These are phyloP conservation scores for Bovichtus variegatus DNA, from an alignment of 2,797 vertebrate species.

Conservation along the genomic window DNA sequence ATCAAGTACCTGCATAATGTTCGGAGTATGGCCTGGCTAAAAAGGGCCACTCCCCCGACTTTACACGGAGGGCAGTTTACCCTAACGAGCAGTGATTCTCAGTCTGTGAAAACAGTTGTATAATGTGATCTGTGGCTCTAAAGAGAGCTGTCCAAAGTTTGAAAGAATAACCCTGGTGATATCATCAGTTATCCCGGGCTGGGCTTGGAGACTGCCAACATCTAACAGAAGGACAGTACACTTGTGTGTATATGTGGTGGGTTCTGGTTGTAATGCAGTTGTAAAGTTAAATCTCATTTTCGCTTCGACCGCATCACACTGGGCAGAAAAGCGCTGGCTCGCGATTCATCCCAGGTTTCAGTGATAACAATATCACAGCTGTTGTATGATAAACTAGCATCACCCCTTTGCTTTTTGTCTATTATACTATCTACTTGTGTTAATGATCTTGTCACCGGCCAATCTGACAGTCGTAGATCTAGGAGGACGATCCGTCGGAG, in stretches of 20 bases:
- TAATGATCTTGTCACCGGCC: background rate
- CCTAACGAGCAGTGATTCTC: background rate
- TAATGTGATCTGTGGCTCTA: background rate
- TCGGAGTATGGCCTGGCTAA: background rate
- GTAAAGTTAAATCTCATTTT: background rate
- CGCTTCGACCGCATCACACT: background rate
- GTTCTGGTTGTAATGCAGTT: too few species aligned
- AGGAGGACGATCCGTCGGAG: background rate
- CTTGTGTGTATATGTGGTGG: too few species aligned
- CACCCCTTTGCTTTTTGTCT: background rate
- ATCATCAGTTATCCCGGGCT: background rate
- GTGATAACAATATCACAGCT: background rate
- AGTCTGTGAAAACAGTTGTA: slow-evolving; percentile 9
- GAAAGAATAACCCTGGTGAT: background rate
- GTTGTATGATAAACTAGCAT: background rate
- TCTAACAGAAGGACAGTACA: background rate
- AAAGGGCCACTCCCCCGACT: background rate
- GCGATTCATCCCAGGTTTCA: background rate
- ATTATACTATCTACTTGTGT: too few species aligned
- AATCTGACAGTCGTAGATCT: background rate
- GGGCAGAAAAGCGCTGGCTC: rapidly evolving
- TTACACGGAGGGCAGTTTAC: slow-evolving; percentile 13
- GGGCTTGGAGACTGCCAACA: background rate
- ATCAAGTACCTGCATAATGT: background rate
- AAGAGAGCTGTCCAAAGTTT: background rate